Evolutionary conservation across 2,888 invertebrate species (phyloP), one percentile per base, ranked within the genome.

Genomic region (Drosophila koepferae): DNA sequence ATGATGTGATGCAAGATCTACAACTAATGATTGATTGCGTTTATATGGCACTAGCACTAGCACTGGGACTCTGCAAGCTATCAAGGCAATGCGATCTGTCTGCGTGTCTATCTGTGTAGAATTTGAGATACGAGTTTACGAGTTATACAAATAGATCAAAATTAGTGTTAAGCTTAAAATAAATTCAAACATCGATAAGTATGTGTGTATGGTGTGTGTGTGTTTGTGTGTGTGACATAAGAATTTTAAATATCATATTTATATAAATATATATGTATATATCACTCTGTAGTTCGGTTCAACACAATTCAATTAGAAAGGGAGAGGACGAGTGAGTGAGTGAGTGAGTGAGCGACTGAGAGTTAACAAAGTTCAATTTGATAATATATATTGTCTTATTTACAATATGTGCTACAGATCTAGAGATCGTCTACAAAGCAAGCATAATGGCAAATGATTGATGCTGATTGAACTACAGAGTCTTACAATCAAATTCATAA

Each of bases 11-110:
- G 34, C 49, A 51, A 31, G 49, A 55, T 12, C 48, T 53, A 56
- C 41, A 28, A 38, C 60, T 72, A 60, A 61, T 67, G 67, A 61
- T 70, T 67, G 72, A 55, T 67, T 68, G 55, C 76, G 55, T 28
- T 38, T 54, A 72, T 76, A 81, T 80, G 78, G 78, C 77, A 81
- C 74, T 72, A 63, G 68, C 67, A 67, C 60, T 77, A 70, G 74
- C 74, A 78, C 63, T 80, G 63, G 78, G 67, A 72, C 80, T 80
- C 67, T 75, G 70, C 51, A 36, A 51, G 61, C 58, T 53, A 54
- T 44, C 43, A 53, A 70, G 38, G 53, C 53, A 62, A 62, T 66
- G 62, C 40, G 38, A 44, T 41, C 31, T 69, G 48, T 63, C 56
- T 64, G 49, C 53, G 51, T 58, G 18, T 70, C 60, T 54, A 16